Conservation (phyloP, 2,888 invertebrate genomes). For the Capitulum mitella region DNA sequence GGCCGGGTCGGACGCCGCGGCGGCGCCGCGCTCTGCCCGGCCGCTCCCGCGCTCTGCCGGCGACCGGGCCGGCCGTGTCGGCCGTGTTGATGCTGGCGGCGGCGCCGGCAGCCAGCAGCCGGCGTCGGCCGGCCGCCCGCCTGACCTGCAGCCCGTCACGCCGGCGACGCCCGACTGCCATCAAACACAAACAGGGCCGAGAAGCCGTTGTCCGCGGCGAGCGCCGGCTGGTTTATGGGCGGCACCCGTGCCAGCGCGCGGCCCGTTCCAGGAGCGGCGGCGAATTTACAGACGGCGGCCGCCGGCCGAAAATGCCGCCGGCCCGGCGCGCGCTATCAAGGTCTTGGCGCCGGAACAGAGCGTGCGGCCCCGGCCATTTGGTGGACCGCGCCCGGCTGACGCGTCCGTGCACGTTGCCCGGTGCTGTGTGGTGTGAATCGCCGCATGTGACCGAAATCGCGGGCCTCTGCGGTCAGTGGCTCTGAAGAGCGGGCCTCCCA, state of each 20-base stretch:
- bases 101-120: no score
- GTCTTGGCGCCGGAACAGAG: no score
- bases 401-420: no score
- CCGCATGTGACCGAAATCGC: no score
- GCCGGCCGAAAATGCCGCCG: no score
- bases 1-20: not conserved
- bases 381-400: no score
- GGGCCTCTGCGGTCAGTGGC: no score
- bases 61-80: no score
- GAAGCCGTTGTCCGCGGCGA: not conserved
- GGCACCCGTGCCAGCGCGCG: not conserved
- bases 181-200: slow-evolving; percentile 12
- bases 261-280: not conserved
- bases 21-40: not conserved
- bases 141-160: not conserved
- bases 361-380: no score
- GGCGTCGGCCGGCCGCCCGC: not conserved
- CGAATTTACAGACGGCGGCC: not conserved
- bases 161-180: not conserved
- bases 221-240: not conserved
- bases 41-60: not conserved
- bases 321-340: no score
- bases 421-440: no score
- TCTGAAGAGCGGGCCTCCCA: no score
- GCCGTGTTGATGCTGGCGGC: not conserved